Evolutionary conservation across 2,113 vertebrate species (phyloP).

Genomic region (Ancistrus triradiatus): DNA sequence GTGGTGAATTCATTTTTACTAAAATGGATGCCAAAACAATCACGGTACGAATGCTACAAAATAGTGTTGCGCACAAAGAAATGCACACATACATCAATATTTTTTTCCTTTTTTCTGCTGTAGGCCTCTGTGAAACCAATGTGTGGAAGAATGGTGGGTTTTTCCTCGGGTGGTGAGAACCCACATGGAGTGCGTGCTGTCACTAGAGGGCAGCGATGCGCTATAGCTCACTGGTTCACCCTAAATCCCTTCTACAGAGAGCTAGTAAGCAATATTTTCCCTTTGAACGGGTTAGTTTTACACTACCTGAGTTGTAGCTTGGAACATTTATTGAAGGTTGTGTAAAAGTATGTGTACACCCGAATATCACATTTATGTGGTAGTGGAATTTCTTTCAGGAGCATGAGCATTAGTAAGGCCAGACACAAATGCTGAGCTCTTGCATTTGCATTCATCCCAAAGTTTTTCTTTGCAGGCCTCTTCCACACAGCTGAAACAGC

Average conservation of each 20-base stretch:
- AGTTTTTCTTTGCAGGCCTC: too few relatives aligned
- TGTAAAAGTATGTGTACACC: background rate
- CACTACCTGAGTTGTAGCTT: too few relatives aligned
- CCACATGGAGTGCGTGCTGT: conserved; percentile 92
- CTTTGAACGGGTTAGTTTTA: too few relatives aligned
- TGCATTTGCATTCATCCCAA: too few relatives aligned
- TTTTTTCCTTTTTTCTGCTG: background rate
- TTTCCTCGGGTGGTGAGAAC: conserved; percentile 93
- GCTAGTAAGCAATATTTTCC: conserved; percentile 70
- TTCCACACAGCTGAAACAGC: too few relatives aligned
- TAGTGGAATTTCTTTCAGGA: background rate
- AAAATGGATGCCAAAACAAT: conserved; percentile 96
- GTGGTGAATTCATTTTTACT: conserved; percentile 96
- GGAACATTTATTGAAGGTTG: too few relatives aligned
- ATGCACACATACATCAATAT: background rate
- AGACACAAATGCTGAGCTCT: too few relatives aligned
- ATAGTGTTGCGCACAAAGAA: background rate
- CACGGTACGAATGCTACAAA: conserved; percentile 71
- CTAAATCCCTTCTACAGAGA: conserved; percentile 90
- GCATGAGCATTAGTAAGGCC: too few relatives aligned
- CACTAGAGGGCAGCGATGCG: conserved; percentile 88
- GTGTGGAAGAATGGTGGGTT: conserved; percentile 92
- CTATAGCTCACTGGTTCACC: conserved; percentile 93
- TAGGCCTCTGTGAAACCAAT: conserved; percentile 90
- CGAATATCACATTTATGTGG: background rate